Evolutionary conservation across 2,113 vertebrate genomes (phyloP).

Genomic region (Cacatua alba): DNA sequence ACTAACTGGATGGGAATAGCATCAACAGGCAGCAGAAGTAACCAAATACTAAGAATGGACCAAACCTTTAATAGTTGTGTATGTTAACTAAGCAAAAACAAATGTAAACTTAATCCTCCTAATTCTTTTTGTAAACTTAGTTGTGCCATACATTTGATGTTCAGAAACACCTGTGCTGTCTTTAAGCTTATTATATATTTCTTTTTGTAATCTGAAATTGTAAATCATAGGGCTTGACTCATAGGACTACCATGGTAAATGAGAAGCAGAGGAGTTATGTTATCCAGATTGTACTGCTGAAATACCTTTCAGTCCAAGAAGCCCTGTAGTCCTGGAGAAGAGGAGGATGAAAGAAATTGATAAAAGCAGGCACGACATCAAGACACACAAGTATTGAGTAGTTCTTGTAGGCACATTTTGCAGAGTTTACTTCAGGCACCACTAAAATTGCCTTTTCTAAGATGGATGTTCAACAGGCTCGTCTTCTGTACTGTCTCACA

Average conservation of each 20-base stretch:
- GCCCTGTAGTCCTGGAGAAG: not conserved
- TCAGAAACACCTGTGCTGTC: not conserved
- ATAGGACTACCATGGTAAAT: not conserved
- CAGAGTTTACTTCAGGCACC: not conserved
- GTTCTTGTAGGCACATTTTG: not conserved
- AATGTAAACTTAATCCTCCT: not conserved
- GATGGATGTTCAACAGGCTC: not conserved
- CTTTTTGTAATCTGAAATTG: not conserved
- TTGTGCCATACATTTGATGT: not conserved
- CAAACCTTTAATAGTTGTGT: not conserved
- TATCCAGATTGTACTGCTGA: not conserved
- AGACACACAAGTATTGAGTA: not conserved
- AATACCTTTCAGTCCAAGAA: not conserved
- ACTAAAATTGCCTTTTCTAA: not conserved
- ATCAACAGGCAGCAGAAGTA: conserved; percentile 7
- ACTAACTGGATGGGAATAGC: not conserved
- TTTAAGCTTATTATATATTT: not conserved
- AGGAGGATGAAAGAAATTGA: not conserved
- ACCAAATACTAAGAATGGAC: not conserved
- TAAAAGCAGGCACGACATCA: not conserved
- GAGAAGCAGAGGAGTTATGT: not conserved
- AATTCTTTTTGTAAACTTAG: not conserved
- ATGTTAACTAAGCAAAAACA: not conserved
- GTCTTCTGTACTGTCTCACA: not conserved
- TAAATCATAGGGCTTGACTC: not conserved